phyloP scores from a whole-genome alignment of 2,113 vertebrate species.

The Cnemophilus loriae region DNA sequence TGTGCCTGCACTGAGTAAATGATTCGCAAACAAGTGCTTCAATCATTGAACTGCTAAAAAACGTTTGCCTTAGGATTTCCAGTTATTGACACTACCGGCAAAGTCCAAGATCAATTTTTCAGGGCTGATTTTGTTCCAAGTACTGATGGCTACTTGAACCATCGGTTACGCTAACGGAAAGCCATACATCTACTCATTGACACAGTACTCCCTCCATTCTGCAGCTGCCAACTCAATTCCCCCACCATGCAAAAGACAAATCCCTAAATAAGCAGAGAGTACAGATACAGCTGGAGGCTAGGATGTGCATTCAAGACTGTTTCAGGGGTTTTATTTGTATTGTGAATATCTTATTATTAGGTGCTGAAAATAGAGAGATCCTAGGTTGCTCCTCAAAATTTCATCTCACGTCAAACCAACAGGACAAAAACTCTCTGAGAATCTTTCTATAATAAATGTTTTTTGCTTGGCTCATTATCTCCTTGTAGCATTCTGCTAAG shows the following conservation, averaged over 20 bases:
- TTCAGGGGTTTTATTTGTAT: background rate
- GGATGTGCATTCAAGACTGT: background rate
- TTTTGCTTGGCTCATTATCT: background rate
- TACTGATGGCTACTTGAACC: background rate
- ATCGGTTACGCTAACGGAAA: background rate
- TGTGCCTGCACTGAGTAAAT: background rate
- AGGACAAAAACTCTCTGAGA: background rate
- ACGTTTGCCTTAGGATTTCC: background rate
- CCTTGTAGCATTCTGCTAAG: background rate
- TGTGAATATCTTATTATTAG: background rate
- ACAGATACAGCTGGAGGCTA: background rate
- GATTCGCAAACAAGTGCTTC: background rate
- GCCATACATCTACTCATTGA: background rate
- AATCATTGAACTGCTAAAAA: background rate
- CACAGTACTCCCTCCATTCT: background rate
- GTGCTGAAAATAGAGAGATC: background rate
- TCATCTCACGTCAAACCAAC: background rate
- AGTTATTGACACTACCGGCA: background rate
- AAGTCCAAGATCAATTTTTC: constrained; percentile 1
- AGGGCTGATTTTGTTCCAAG: background rate
- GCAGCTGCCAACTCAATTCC: background rate
- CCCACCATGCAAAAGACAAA: background rate
- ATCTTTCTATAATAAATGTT: background rate
- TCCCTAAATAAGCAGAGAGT: background rate
- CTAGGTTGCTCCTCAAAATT: background rate